These are phyloP conservation scores for Augiades crinisus DNA, from an alignment of 2,888 invertebrate species.

Conservation along the genomic window DNA sequence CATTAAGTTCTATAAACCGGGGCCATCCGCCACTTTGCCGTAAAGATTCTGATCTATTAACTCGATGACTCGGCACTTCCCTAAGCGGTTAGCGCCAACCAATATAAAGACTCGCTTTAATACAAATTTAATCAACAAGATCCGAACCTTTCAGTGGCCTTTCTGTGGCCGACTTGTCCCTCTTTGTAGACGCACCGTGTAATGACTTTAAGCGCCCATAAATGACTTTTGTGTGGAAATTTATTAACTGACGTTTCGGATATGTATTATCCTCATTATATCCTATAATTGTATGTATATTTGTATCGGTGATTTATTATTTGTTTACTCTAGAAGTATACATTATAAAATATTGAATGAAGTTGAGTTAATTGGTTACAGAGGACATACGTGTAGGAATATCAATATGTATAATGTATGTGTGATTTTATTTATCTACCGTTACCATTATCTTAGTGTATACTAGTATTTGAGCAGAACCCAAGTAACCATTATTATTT, in stretches of 20 bases:
- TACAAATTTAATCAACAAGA: slow-evolving; percentile 79
- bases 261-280: slow-evolving; percentile 60
- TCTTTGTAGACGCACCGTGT: slow-evolving; percentile 68
- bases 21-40: slow-evolving; percentile 63
- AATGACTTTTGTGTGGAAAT: slow-evolving; percentile 71
- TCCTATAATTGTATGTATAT: slow-evolving; percentile 31
- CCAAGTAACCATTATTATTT: too few relatives aligned
- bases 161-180: slow-evolving; percentile 61
- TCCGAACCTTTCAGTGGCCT: slow-evolving; percentile 61
- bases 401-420: too few relatives aligned
- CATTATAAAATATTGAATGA: neutral
- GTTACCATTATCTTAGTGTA: too few relatives aligned
- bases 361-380: too few relatives aligned
- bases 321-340: slow-evolving; percentile 33
- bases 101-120: slow-evolving; percentile 71
- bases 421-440: too few relatives aligned
- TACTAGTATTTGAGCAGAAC: too few relatives aligned
- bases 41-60: slow-evolving; percentile 78
- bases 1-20: slow-evolving; percentile 70
- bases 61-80: slow-evolving; percentile 62
- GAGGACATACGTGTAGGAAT: too few relatives aligned
- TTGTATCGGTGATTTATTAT: slow-evolving; percentile 55
- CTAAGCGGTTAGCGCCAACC: slow-evolving; percentile 63
- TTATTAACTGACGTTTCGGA: slow-evolving; percentile 64
- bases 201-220: slow-evolving; percentile 74